These are phyloP conservation scores for Sylvia borin DNA, from an alignment of 2,797 vertebrate species.

Conservation along the genomic window DNA sequence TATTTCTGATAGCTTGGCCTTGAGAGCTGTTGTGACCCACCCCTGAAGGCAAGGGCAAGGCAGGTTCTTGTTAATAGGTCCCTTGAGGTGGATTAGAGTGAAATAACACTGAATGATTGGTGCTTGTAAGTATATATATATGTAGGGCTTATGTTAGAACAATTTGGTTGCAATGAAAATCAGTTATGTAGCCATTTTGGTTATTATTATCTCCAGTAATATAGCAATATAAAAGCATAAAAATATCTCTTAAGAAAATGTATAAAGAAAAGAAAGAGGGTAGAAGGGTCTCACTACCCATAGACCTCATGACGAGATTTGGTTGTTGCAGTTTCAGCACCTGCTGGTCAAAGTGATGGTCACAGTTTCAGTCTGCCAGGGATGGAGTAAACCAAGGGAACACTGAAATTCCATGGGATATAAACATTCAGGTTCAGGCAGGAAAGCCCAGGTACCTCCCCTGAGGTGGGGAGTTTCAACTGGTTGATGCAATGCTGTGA, in stretches of 20 bases:
- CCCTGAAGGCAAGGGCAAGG: not conserved
- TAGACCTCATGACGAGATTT: not conserved
- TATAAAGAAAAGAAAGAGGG: not conserved
- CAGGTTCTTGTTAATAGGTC: not conserved
- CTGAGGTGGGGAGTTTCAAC: not conserved
- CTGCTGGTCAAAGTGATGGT: not conserved
- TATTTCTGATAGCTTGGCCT: not conserved
- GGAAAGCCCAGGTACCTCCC: fast-evolving
- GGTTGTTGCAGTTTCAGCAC: not conserved
- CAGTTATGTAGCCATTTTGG: not conserved
- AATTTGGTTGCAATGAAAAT: not conserved
- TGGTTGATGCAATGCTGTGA: too few species aligned
- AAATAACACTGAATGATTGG: not conserved
- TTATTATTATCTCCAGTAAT: not conserved
- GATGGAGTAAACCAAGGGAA: not conserved
- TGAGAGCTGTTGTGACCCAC: not conserved
- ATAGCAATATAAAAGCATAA: not conserved
- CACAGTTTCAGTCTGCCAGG: not conserved
- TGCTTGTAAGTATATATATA: not conserved
- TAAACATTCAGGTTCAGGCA: not conserved
- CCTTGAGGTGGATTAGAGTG: not conserved
- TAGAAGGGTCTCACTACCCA: not conserved
- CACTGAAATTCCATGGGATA: not conserved
- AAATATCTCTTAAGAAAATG: not conserved
- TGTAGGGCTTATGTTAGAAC: not conserved